These are phyloP conservation scores for Atlantisia rogersi DNA, from an alignment of 2,113 vertebrate species.

Conservation along the genomic window DNA sequence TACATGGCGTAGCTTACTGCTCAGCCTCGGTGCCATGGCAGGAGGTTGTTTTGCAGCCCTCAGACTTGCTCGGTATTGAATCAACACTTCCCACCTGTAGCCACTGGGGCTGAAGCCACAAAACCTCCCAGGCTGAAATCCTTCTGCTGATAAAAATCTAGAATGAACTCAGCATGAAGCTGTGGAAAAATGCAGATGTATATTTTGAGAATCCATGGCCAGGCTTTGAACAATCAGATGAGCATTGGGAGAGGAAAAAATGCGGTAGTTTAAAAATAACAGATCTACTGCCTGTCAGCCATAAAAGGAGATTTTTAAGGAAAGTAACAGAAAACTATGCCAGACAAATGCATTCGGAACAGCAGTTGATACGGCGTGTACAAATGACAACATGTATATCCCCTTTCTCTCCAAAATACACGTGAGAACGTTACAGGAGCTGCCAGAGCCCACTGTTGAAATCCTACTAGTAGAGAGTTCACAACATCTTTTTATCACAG, in stretches of 20 bases:
- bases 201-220: conserved; percentile 55
- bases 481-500: neutral
- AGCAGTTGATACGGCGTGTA: neutral
- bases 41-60: conserved; percentile 32
- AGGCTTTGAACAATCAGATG: conserved; percentile 53
- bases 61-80: neutral
- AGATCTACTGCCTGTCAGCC: conserved; percentile 42
- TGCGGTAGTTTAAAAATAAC: conserved; percentile 58
- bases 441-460: neutral
- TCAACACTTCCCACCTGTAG: conserved; percentile 47
- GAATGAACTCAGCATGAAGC: conserved; percentile 16
- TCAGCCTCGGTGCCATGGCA: neutral
- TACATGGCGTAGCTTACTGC: neutral
- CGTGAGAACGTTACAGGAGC: neutral
- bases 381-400: conserved; percentile 15
- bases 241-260: conserved; percentile 44
- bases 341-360: neutral
- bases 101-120: neutral
- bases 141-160: conserved; percentile 57
- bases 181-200: conserved; percentile 37
- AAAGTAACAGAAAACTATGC: conserved; percentile 48
- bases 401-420: neutral
- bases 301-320: conserved; percentile 63
- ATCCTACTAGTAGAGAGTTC: neutral
- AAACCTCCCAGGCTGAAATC: conserved; percentile 38